Conservation (phyloP, 1,140 invertebrate genomes). For the Arion vulgaris region DNA sequence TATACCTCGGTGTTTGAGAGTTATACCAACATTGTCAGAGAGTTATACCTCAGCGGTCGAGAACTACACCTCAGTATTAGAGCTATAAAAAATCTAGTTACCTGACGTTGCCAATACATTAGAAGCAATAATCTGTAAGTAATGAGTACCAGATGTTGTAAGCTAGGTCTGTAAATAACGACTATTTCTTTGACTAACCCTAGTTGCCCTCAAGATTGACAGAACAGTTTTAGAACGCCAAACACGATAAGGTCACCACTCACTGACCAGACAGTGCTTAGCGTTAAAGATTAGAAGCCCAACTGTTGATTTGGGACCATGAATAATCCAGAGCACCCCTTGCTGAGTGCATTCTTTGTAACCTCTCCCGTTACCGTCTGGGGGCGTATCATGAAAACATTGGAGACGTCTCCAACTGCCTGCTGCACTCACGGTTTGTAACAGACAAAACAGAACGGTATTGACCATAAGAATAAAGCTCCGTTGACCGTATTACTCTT, state of each 20-base stretch:
- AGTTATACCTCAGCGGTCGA: no score
- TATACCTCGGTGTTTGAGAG: no score
- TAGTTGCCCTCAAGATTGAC: background rate
- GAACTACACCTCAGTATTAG: no score
- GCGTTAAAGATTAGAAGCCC: background rate
- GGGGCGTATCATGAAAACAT: background rate
- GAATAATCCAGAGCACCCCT: background rate
- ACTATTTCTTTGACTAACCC: background rate
- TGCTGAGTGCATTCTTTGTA: background rate
- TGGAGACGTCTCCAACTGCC: background rate
- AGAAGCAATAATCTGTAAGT: no score
- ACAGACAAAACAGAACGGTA: no score
- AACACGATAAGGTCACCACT: background rate
- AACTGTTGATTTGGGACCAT: background rate
- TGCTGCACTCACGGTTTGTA: background rate
- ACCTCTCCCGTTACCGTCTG: background rate
- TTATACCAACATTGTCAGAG: no score
- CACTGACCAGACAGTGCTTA: background rate
- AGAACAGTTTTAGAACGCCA: background rate
- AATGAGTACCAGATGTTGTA: no score
- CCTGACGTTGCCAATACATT: no score
- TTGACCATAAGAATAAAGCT: background rate
- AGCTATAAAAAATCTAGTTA: no score
- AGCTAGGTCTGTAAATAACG: no score
- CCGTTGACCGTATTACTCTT: background rate